Percentiles rank a stretch among this genome's conserved stretches.
Evolutionary conservation across 2,888 invertebrate species (phyloP).

Genomic region (Drosophila subsilvestris): DNA sequence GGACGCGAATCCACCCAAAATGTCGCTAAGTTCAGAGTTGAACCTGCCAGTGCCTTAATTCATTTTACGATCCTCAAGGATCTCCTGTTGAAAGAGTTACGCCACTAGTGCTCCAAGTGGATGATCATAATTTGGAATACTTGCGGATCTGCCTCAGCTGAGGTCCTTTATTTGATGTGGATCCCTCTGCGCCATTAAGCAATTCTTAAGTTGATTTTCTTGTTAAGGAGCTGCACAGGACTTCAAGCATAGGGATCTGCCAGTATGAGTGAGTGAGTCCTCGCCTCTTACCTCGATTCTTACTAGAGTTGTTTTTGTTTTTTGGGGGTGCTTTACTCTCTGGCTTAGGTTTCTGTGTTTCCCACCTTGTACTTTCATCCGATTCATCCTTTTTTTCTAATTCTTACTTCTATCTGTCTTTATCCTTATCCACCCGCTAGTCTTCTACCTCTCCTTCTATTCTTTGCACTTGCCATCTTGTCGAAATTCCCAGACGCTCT

Average conservation of each 20-base stretch:
- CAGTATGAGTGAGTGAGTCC: too few species aligned
- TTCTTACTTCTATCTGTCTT: neutral
- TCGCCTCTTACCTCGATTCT: too few species aligned
- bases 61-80: neutral
- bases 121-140: neutral
- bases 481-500: conserved; percentile 6
- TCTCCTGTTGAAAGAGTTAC: neutral
- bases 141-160: too few species aligned
- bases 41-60: neutral
- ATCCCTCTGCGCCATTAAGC: too few species aligned
- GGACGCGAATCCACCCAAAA: neutral
- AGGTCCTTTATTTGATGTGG: too few species aligned
- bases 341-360: too few species aligned
- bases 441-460: neutral
- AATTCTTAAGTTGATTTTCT: too few species aligned
- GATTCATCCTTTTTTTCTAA: neutral
- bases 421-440: neutral
- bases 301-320: too few species aligned
- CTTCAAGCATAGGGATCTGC: too few species aligned
- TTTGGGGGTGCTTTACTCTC: too few species aligned
- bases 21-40: neutral
- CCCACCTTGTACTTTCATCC: neutral
- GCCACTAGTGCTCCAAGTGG: neutral
- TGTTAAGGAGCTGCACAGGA: too few species aligned
- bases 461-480: neutral